Evolutionary conservation across 2,888 invertebrate species (phyloP).

Genomic region (Pegoplata infirma): DNA sequence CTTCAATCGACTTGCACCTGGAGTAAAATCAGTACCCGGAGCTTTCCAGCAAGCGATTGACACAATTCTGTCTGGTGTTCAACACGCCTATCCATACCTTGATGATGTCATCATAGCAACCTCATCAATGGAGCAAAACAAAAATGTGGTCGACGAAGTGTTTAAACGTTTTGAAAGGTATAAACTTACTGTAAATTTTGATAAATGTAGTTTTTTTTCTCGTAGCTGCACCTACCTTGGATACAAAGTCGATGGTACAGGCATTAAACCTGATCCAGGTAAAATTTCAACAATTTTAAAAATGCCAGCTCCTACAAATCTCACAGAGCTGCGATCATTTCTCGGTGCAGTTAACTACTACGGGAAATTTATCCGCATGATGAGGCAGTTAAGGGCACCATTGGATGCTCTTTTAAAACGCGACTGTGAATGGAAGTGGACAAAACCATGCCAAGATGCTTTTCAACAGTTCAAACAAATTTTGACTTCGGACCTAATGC

Average conservation of each 20-base stretch:
- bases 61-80: constrained; percentile 54
- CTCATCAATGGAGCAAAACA: constrained; percentile 13
- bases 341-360: too few relatives aligned
- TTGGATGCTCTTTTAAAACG: constrained; percentile 13
- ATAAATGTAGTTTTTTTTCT: constrained; percentile 26
- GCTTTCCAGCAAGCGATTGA: constrained; percentile 38
- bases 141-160: constrained; percentile 13
- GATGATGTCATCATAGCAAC: constrained; percentile 48
- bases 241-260: constrained; percentile 2
- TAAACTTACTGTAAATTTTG: constrained; percentile 27
- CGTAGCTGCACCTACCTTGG: constrained; percentile 18
- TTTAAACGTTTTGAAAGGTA: constrained; percentile 34
- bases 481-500: constrained; percentile 51
- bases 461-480: constrained; percentile 45
- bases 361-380: not conserved
- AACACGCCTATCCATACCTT: constrained; percentile 31
- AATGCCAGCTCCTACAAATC: constrained; percentile 12
- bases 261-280: constrained; percentile 10
- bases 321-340: too few relatives aligned
- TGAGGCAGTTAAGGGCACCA: constrained; percentile 16
- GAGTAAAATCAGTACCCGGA: too few relatives aligned
- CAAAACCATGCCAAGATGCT: constrained; percentile 25
- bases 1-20: constrained; percentile 54
- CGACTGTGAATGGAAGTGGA: constrained; percentile 29
- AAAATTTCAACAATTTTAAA: constrained; percentile 14